Percentiles rank a stretch among this genome's conserved stretches.
These are phyloP conservation scores for Columba livia DNA, from an alignment of 2,113 vertebrate genomes.

Conservation along the genomic window DNA sequence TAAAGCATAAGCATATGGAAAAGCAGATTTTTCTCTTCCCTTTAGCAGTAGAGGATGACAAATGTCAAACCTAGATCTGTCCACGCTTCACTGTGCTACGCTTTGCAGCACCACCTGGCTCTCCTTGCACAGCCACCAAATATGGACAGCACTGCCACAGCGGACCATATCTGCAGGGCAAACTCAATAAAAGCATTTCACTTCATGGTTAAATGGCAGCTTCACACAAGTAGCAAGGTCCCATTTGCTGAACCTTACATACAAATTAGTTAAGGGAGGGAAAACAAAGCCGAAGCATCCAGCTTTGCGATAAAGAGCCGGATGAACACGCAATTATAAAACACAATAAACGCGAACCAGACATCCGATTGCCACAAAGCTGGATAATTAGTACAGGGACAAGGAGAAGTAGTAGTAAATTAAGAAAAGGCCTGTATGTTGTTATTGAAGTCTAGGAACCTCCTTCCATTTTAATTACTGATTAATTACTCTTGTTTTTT, in stretches of 20 bases:
- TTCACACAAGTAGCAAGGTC: constrained; percentile 83
- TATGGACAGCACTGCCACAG: constrained; percentile 90
- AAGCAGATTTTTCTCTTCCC: constrained; percentile 98
- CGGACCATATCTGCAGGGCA: constrained; percentile 87
- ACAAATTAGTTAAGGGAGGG: constrained; percentile 35
- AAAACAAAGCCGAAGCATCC: constrained; percentile 41
- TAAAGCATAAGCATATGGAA: constrained; percentile 98
- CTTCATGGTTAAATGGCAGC: constrained; percentile 79
- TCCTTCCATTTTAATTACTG: not conserved
- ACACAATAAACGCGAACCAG: constrained; percentile 30
- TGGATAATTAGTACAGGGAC: not conserved
- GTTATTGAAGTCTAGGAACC: not conserved
- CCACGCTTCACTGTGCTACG: constrained; percentile 94
- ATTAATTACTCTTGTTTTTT: not conserved
- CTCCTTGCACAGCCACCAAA: constrained; percentile 95
- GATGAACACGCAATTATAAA: constrained; percentile 11
- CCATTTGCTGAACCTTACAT: constrained; percentile 72
- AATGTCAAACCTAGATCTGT: constrained; percentile 88
- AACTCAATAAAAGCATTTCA: constrained; percentile 80
- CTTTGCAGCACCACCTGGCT: constrained; percentile 98
- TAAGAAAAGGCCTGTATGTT: not conserved
- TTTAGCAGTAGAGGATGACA: constrained; percentile 90
- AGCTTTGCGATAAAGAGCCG: constrained; percentile 4
- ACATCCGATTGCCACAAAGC: not conserved
- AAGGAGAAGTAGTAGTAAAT: not conserved